phyloP scores from a whole-genome alignment of 2,113 vertebrate species.

The Anhinga anhinga region DNA sequence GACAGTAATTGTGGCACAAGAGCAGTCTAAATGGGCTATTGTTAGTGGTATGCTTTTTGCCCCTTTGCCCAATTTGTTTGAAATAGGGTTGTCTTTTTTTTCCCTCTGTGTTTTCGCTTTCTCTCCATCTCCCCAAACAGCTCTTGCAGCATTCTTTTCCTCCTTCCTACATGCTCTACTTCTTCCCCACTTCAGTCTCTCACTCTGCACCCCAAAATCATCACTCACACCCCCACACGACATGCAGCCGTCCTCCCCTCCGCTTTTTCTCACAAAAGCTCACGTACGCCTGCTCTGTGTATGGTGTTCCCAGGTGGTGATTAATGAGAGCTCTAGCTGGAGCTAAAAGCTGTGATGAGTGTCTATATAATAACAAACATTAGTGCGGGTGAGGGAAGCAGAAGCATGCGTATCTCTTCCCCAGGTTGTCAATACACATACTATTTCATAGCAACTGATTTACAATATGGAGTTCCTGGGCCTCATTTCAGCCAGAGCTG shows the following conservation, averaged over 20 bases:
- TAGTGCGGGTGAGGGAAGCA: background rate
- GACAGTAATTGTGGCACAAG: background rate
- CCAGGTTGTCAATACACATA: background rate
- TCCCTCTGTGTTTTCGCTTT: background rate
- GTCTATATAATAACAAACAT: conserved; percentile 20
- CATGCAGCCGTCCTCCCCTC: background rate
- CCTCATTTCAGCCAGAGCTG: background rate
- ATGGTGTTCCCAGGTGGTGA: conserved; percentile 41
- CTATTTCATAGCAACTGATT: background rate
- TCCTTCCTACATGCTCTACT: background rate
- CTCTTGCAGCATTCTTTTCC: background rate
- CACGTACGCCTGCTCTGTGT: background rate
- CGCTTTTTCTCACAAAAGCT: conserved; percentile 3
- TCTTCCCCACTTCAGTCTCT: conserved; percentile 47
- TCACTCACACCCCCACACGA: background rate
- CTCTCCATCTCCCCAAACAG: background rate
- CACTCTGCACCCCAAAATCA: conserved; percentile 47
- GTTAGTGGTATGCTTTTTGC: background rate
- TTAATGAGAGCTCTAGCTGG: conserved; percentile 22
- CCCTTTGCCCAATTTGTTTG: background rate
- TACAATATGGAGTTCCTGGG: background rate
- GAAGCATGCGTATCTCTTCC: background rate
- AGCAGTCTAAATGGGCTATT: background rate
- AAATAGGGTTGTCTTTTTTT: background rate
- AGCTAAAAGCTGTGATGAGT: conserved; percentile 21